Base-by-base conservation (phyloP, 2,888 invertebrate species). In the Sinopyrophorus schimmeli region DNA sequence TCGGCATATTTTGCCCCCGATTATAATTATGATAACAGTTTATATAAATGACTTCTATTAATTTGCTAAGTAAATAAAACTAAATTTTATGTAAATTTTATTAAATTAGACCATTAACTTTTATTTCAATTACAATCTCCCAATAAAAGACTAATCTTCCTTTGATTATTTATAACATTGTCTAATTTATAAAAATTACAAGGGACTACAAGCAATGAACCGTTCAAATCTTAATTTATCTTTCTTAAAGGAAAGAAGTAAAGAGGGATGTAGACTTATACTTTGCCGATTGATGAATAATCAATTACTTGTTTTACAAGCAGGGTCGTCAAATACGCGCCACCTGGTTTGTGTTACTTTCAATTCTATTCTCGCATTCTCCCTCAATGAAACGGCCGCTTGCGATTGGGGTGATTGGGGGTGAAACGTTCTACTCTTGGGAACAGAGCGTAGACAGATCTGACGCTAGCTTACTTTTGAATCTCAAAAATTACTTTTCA, bases 261-360 rank as follows among this genome's bases (percentile, higher is more conserved):
- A 53, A 55, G 47, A 55, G 57, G 60, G 61, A 62, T 66, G 64
- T 64, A 62, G 64, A 65, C 64, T 67, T 65, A 64, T 69, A 69
- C 69, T 66, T 68, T 69, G 65, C 65, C 71, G 65, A 71, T 70
- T 72, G 71, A 72, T 73, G 73, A 73, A 73, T 73, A 73, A 73
- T 73, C 73, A 73, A 73, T 72, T 72, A 70, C 71, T 65, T 67
- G 72, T 72, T 73, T 71, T 72, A 73, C 72, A 72, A 71, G 68
- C 64, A 63, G 62, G 67, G 67, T 62, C 61, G 59, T 64, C 67
- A 65, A 70, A 68, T 66, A 62, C 63, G 65, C 67, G 66, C 68
- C 70, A 72, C 71, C 71, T 72, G 71, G 69, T 66, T 69, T 68
- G 66, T 69, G 69, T 71, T 70, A 64, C 63, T 65, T 66, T 61